These are phyloP conservation scores for Hippopotamyrus pictus DNA, from an alignment of 2,797 vertebrate species.

Conservation along the genomic window DNA sequence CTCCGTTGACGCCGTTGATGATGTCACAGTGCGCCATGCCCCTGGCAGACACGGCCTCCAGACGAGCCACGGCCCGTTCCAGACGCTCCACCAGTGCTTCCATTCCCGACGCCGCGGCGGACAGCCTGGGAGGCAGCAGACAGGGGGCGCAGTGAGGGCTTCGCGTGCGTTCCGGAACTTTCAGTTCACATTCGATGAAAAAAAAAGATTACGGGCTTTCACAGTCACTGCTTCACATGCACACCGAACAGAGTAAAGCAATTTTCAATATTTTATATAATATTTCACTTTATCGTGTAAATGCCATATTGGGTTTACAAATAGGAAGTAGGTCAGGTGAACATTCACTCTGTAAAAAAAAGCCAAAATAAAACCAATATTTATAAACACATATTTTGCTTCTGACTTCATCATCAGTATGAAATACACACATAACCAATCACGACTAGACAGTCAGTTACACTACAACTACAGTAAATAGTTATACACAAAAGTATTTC, in stretches of 20 bases:
- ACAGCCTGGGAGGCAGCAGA: neutral
- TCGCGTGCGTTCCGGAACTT: neutral
- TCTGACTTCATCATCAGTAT: neutral
- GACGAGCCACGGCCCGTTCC: conserved; percentile 79
- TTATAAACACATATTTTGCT: neutral
- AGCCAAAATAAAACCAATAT: neutral
- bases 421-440: neutral
- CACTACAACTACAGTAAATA: neutral
- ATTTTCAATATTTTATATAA: neutral
- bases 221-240: neutral
- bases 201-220: neutral
- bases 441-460: neutral
- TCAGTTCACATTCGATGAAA: neutral
- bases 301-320: neutral
- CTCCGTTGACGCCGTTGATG: conserved; percentile 74
- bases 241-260: neutral
- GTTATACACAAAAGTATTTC: neutral
- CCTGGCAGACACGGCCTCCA: conserved; percentile 72
- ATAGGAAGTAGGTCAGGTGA: neutral
- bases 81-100: conserved; percentile 80
- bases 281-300: neutral
- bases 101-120: conserved; percentile 26
- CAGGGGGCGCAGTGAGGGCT: neutral
- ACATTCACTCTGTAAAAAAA: neutral
- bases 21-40: conserved; percentile 61